Base-by-base conservation (phyloP, 2,888 invertebrate genomes). In the Amphipoea lucens region DNA sequence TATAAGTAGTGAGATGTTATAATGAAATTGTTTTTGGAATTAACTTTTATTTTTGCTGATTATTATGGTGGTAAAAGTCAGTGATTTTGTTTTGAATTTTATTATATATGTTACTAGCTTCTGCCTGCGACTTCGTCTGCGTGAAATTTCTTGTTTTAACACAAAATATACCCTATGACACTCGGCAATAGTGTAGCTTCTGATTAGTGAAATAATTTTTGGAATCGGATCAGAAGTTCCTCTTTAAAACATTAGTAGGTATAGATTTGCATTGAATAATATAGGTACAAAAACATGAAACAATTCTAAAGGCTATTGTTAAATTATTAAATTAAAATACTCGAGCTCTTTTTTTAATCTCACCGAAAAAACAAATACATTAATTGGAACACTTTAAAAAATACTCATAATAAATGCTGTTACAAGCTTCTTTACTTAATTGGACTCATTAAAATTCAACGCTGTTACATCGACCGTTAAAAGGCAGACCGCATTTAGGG, bases 371-470 rank as follows among this genome's bases (percentile, higher is more conserved):
- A 48, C 17, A 80, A 70, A 57, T 4, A 76, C 57, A 48, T 69
- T 63, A 85, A 83, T 79, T 81, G 70, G 81, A 81, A 80, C 69
- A 77, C 79, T 83, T 87, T 74, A 74, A 62, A 78, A 84, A 84
- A 84, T 66, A 62, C 51, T 79, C 63, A 63, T 74, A 75, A 72
- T 82, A 65, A 76, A 79, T 74, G 76, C 78, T 73, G 42, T 77
- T 74, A 85, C 84, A 84, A 86, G 77, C 73, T 72, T 83, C 81
- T 86, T 84, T 76, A 83, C 78, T 89, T 84, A 90, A 89, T 83
- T 85, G 86, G 88, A 82, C 81, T 88, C 85, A 89, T 89, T 85
- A 86, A 87, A 87, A 88, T 90, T 84, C 85, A 86, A 84, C 86
- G 73, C 79, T 79, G 84, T 76, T 85, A 82, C 75, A 87, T 85